Conservation (phyloP, 2,797 vertebrate species). For the Zenarchopterus dispar region DNA sequence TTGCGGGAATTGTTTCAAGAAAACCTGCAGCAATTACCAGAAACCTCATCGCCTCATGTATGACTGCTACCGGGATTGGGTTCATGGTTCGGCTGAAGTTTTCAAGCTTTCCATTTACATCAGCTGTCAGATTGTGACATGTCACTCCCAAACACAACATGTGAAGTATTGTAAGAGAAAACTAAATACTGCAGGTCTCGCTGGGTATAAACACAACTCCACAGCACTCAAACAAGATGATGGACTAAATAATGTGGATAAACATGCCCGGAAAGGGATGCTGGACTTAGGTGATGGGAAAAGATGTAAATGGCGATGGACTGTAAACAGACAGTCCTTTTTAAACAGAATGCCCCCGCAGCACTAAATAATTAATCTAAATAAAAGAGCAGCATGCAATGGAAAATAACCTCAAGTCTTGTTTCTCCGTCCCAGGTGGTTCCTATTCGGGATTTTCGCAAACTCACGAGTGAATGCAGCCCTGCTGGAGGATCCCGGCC, state of each 20-base stretch:
- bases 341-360: constrained; percentile 4
- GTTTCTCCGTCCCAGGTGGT: constrained; percentile 69
- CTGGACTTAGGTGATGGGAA: constrained; percentile 27
- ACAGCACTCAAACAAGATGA: constrained; percentile 42
- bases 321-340: constrained; percentile 39
- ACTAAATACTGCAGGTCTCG: constrained; percentile 55
- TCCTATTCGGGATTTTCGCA: constrained; percentile 61
- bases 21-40: constrained; percentile 50
- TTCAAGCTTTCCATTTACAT: constrained; percentile 13
- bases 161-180: constrained; percentile 29
- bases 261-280: constrained; percentile 35
- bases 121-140: constrained; percentile 19
- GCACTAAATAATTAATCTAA: constrained; percentile 36
- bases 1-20: constrained; percentile 64
- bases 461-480: constrained; percentile 18
- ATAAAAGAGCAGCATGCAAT: constrained; percentile 32
- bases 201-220: constrained; percentile 54
- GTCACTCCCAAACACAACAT: constrained; percentile 47
- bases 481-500: constrained; percentile 59
- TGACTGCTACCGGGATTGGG: constrained; percentile 22
- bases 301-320: constrained; percentile 26
- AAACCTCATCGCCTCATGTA: constrained; percentile 10
- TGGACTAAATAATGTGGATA: constrained; percentile 55
- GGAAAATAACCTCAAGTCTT: constrained; percentile 61
- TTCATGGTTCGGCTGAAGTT: constrained; percentile 33